Conservation (phyloP, 2,113 vertebrate genomes). For the Tretioscincus oriximinensis region DNA sequence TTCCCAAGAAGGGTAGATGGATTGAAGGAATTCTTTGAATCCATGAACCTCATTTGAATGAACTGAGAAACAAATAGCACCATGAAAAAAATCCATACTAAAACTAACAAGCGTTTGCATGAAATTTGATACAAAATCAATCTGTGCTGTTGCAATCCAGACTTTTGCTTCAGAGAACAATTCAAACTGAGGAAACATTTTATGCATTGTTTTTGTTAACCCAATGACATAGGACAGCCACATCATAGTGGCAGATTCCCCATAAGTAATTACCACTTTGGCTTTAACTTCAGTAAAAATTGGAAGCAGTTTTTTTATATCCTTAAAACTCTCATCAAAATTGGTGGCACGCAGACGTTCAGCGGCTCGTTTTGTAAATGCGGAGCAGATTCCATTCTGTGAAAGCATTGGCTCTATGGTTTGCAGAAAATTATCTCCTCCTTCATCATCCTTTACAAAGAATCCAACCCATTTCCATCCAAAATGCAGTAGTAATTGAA, state of each 20-base stretch:
- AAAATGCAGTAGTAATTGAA: neutral
- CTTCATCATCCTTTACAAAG: neutral
- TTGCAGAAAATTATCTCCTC: neutral
- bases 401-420: neutral
- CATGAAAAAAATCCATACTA: neutral
- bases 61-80: neutral
- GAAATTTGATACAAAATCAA: neutral
- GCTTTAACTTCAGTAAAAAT: neutral
- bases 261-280: neutral
- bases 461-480: neutral
- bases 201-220: neutral
- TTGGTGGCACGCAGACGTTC: rapidly evolving
- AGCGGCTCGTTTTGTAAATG: neutral
- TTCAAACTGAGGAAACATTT: neutral
- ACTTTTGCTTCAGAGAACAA: neutral
- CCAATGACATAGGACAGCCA: neutral
- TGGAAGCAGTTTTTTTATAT: neutral
- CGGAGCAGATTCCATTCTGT: neutral
- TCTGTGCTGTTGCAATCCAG: neutral
- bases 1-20: neutral
- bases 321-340: neutral
- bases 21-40: neutral
- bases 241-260: neutral
- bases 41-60: neutral
- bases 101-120: neutral